phyloP scores from a whole-genome alignment of 2,797 vertebrate genomes.

The Phoeniculus purpureus region DNA sequence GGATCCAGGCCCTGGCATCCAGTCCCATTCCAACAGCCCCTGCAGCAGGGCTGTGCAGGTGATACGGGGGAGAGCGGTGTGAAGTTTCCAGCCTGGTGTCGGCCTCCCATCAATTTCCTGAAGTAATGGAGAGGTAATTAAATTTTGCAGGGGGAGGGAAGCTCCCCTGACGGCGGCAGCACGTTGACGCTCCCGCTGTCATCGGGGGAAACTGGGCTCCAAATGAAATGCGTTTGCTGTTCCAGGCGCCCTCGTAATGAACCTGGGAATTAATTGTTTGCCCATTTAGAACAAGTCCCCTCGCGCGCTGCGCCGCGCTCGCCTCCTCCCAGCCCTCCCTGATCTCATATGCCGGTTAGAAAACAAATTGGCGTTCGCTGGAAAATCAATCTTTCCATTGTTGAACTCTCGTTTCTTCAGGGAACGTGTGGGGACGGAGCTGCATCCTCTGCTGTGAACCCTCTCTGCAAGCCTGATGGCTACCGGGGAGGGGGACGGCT shows the following conservation, averaged over 20 bases:
- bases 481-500: not conserved
- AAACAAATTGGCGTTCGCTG: slow-evolving; percentile 68
- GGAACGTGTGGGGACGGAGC: slow-evolving; percentile 42
- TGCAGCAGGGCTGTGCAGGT: not conserved
- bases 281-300: slow-evolving; percentile 42
- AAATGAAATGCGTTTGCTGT: slow-evolving; percentile 62
- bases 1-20: no score
- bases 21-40: not conserved
- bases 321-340: not conserved
- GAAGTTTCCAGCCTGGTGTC: not conserved
- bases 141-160: slow-evolving; percentile 43
- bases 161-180: not conserved
- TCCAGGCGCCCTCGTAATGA: slow-evolving; percentile 55
- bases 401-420: slow-evolving; percentile 58
- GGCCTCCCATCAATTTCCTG: slow-evolving; percentile 34
- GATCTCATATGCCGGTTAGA: slow-evolving; percentile 67
- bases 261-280: slow-evolving; percentile 69
- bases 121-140: slow-evolving; percentile 61
- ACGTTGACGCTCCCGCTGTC: not conserved
- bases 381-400: slow-evolving; percentile 72
- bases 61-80: not conserved
- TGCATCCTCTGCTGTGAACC: not conserved
- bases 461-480: not conserved
- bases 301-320: not conserved
- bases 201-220: slow-evolving; percentile 35